These are phyloP conservation scores for Neotoxoptera formosana DNA, from an alignment of 1,140 invertebrate species.

Conservation along the genomic window DNA sequence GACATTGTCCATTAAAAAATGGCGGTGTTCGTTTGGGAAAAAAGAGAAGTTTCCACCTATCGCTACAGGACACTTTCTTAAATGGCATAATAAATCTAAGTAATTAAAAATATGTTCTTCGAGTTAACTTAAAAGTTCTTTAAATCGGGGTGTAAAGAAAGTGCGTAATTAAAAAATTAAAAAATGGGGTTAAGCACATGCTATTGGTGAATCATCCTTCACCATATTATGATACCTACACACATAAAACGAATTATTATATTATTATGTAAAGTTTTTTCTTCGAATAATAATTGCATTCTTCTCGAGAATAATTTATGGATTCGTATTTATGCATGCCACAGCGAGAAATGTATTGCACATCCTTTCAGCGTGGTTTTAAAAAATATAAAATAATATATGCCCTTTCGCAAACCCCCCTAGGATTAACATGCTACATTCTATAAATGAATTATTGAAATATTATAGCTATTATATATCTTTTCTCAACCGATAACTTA, in stretches of 20 bases:
- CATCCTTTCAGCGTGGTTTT: too few relatives aligned
- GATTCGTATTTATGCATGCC: not conserved
- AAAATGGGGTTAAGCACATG: not conserved
- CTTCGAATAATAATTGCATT: not conserved
- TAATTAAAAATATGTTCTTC: not conserved
- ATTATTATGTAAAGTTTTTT: not conserved
- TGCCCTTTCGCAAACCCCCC: not conserved
- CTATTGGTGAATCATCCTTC: not conserved
- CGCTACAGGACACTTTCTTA: not conserved
- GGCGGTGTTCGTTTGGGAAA: not conserved
- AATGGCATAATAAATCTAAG: not conserved
- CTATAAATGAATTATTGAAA: conserved; percentile 25
- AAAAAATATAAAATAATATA: conserved; percentile 19
- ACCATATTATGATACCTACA: not conserved
- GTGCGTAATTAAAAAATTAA: not conserved
- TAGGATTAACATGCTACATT: not conserved
- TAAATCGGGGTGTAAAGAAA: not conserved
- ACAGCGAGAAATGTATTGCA: not conserved
- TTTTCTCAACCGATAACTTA: conserved; percentile 7
- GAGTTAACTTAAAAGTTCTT: not conserved
- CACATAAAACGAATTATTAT: not conserved
- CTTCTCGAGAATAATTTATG: not conserved
- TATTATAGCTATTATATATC: conserved; percentile 5
- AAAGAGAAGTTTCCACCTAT: not conserved
- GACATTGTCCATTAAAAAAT: not conserved